Base-by-base conservation (phyloP, 2,113 vertebrate species). In the Phalacrocorax carbo region DNA sequence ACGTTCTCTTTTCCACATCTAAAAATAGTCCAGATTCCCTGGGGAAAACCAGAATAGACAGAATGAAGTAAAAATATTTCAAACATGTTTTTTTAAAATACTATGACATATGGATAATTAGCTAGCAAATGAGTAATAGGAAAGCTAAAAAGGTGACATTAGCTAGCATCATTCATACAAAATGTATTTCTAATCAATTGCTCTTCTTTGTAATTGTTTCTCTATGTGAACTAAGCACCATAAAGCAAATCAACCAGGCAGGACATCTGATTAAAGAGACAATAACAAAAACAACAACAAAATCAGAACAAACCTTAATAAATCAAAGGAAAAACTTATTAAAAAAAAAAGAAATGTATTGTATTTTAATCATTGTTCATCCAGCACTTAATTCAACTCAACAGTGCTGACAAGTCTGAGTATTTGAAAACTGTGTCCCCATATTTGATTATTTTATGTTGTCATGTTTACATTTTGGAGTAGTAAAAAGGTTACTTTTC, bases 31-130 rank as follows among this genome's bases (percentile, higher is more conserved):
- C 26, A 44, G 3, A 66, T 71, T 11, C 57, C 57, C 13, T 26
- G 5, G 3, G 13, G 25, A 88, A 92, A 88, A 54, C 5, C 57
- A 66, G 71, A 82, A 82, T 18, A 76, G n/a, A 71, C 7, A 76
- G 29, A 94, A 82, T 49, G 21, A 90, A 94, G 5, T 14, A 87
- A 88, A 93, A 93, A 40, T 46, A 2, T 52, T 95, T 93, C 73
- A 52, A 93, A 49, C 15, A 13, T 76, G 34, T 85, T 95, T 94
- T 91, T 91, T 82, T 61, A 94, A 69, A 95, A 93, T 58, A 76
- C 66, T 61, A 22, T 82, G 71, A 57, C 93, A 89, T 91, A 91
- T 38, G 84, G 84, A 86, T 86, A 94, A 93, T 86, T 86, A 77
- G 23, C 49, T 91, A 90, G 51, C 8, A 91, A 94, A 89, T 85